phyloP scores from a whole-genome alignment of 2,888 invertebrate species.

The Melieria picta region DNA sequence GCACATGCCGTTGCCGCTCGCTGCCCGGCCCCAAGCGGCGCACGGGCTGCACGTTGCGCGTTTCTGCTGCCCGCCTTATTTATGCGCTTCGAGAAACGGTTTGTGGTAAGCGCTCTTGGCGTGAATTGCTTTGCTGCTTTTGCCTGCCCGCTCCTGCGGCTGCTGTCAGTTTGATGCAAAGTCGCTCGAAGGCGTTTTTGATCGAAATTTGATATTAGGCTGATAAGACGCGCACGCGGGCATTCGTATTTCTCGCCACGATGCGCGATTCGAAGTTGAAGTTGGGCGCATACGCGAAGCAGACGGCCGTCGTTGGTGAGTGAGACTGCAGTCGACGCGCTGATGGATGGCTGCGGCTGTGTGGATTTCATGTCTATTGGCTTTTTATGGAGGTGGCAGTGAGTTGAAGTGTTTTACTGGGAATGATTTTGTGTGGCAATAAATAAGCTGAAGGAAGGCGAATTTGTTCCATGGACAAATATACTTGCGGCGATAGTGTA shows the following conservation, averaged over 20 bases:
- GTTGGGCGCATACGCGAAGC: too few species aligned
- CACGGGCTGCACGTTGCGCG: constrained; percentile 26
- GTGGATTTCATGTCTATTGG: constrained; percentile 18
- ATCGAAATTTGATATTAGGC: constrained; percentile 65
- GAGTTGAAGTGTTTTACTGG: too few species aligned
- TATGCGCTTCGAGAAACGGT: constrained; percentile 38
- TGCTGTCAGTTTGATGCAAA: constrained; percentile 42
- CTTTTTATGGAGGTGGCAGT: not conserved
- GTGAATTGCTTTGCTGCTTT: constrained; percentile 30
- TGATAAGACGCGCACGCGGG: constrained; percentile 56
- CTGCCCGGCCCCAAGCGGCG: not conserved
- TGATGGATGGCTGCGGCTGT: not conserved
- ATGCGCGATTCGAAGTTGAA: too few species aligned
- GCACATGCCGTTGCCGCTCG: too few species aligned
- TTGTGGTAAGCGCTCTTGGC: constrained; percentile 40
- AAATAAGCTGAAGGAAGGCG: not conserved
- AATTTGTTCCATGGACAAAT: too few species aligned
- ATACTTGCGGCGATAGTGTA: too few species aligned
- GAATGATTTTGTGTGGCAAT: not conserved
- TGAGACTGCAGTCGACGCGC: not conserved
- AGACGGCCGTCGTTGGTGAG: too few species aligned
- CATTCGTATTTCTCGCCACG: constrained; percentile 7
- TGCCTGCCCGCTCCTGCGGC: not conserved
- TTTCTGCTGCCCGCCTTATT: constrained; percentile 31
- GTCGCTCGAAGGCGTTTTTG: constrained; percentile 60